Conservation (phyloP, 2,888 invertebrate species). For the Eretmocerus hayati region DNA sequence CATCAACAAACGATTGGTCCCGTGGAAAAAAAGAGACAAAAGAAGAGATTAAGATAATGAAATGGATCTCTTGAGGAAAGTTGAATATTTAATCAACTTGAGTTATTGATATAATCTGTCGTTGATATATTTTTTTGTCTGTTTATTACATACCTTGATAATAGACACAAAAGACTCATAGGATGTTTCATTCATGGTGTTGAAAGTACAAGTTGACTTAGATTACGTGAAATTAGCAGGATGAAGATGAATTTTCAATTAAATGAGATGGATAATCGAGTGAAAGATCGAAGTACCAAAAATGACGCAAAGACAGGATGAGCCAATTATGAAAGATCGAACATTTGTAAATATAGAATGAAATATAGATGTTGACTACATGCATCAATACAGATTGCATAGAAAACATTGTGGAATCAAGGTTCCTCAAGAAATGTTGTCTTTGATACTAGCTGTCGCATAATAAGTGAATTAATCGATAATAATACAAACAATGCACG, state of each 20-base stretch:
- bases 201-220: constrained; percentile 8
- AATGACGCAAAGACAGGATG: background rate
- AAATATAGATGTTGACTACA: no score
- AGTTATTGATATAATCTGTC: constrained; percentile 17
- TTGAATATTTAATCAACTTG: constrained; percentile 12
- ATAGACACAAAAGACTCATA: constrained; percentile 4
- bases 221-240: constrained; percentile 2
- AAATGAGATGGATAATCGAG: background rate
- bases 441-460: no score
- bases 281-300: no score
- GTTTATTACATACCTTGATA: constrained; percentile 12
- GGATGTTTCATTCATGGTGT: constrained; percentile 10
- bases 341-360: no score
- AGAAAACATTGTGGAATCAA: no score
- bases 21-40: background rate
- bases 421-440: no score
- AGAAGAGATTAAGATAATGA: background rate
- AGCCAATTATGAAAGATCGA: background rate
- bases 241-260: background rate
- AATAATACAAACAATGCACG: no score
- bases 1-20: background rate
- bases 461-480: no score
- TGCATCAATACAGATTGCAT: no score
- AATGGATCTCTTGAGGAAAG: constrained; percentile 8
- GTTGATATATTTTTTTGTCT: constrained; percentile 19